Evolutionary conservation across 1,140 invertebrate genomes (phyloP).

Genomic region (Schlechtendalia chinensis): DNA sequence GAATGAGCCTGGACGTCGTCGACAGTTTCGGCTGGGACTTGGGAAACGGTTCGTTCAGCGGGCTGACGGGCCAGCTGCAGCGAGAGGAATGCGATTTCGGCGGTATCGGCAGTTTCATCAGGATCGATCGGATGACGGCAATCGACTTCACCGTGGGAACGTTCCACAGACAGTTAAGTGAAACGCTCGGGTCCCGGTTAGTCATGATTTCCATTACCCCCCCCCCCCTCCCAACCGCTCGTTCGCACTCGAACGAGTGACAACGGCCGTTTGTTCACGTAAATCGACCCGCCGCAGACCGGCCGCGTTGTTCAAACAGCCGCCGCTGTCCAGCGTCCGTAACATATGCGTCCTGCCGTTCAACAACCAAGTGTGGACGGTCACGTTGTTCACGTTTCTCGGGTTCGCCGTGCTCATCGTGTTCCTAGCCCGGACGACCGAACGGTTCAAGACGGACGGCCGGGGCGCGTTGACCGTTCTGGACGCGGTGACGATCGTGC

Average conservation of each 20-base stretch:
- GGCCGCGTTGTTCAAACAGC: constrained; percentile 53
- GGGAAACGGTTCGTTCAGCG: constrained; percentile 60
- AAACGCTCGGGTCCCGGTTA: too few relatives aligned
- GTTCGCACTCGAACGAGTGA: too few relatives aligned
- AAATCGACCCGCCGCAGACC: too few relatives aligned
- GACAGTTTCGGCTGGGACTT: constrained; percentile 60
- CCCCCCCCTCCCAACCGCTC: too few relatives aligned
- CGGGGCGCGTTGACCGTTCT: constrained; percentile 8
- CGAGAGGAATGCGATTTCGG: constrained; percentile 59
- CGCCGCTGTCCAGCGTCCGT: constrained; percentile 56
- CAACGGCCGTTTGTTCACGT: too few relatives aligned
- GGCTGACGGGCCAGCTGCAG: constrained; percentile 60
- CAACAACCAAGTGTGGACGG: constrained; percentile 60
- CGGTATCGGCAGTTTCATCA: constrained; percentile 60
- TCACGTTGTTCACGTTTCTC: constrained; percentile 53
- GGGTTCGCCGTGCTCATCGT: constrained; percentile 6
- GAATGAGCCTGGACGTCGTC: constrained; percentile 59
- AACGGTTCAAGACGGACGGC: background rate
- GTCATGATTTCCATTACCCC: too few relatives aligned
- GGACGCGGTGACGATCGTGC: constrained; percentile 53
- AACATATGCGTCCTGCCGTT: constrained; percentile 64
- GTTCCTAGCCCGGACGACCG: background rate
- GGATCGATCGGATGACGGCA: constrained; percentile 58
- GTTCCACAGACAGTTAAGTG: constrained; percentile 57
- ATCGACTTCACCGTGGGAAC: constrained; percentile 61